Evolutionary conservation across 2,113 vertebrate species (phyloP).

Genomic region (Myiagra hebetior): DNA sequence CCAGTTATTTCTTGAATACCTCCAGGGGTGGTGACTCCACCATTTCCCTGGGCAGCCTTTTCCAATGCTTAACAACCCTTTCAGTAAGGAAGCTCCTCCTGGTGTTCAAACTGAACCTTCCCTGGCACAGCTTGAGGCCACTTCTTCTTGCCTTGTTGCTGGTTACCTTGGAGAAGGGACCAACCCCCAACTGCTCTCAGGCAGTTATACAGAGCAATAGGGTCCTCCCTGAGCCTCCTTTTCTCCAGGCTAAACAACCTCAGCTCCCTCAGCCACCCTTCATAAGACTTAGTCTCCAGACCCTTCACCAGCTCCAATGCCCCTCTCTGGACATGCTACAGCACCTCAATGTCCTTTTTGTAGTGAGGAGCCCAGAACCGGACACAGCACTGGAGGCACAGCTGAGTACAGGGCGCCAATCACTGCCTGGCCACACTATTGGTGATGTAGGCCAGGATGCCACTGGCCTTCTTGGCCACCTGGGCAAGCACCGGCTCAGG

Average conservation of each 20-base stretch:
- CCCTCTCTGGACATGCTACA: background rate
- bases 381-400: rapidly evolving
- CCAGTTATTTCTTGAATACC: background rate
- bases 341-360: background rate
- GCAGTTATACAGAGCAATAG: background rate
- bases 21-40: background rate
- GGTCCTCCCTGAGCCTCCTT: background rate
- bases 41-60: background rate
- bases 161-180: background rate
- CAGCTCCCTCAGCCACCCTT: background rate
- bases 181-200: no score
- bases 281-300: background rate
- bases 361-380: background rate
- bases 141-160: background rate
- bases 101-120: background rate
- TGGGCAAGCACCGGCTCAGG: background rate
- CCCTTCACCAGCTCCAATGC: rapidly evolving
- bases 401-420: rapidly evolving
- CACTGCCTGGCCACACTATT: no score
- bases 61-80: background rate
- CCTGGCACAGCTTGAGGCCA: background rate
- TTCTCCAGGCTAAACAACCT: background rate
- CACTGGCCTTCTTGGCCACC: background rate
- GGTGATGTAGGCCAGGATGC: background rate
- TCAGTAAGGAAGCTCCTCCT: background rate